Conservation (phyloP, 2,113 vertebrate species). For the Bos javanicus region DNA sequence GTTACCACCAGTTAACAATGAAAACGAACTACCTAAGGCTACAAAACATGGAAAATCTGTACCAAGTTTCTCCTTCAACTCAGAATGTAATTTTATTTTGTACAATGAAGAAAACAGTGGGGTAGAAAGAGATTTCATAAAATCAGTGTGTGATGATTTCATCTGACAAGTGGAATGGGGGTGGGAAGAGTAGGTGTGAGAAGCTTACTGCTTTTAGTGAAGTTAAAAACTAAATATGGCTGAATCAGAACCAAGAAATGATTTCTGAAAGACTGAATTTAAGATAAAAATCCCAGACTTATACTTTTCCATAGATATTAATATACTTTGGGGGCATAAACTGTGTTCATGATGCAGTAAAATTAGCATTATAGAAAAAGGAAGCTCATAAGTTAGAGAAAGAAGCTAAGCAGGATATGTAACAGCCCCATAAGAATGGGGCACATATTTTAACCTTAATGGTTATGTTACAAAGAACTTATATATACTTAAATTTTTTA, state of each 20-base stretch:
- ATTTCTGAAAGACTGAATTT: slow-evolving; percentile 20
- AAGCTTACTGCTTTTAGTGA: slow-evolving; percentile 23
- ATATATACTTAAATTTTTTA: neutral
- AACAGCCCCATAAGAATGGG: neutral
- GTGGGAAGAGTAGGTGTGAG: slow-evolving; percentile 32
- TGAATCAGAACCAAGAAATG: slow-evolving; percentile 12
- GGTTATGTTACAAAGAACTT: neutral
- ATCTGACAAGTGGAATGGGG: slow-evolving; percentile 32
- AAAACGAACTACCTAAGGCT: neutral
- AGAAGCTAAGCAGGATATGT: neutral
- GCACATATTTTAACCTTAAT: neutral
- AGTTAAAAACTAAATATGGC: slow-evolving; percentile 38
- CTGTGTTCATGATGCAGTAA: neutral
- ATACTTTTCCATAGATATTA: neutral
- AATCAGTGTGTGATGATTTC: slow-evolving; percentile 20
- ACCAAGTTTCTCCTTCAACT: neutral
- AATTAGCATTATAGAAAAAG: neutral
- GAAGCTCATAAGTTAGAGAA: neutral
- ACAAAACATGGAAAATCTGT: neutral
- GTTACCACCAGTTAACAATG: neutral
- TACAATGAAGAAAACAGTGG: slow-evolving; percentile 8
- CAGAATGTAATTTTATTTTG: slow-evolving; percentile 4
- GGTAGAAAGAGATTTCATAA: neutral
- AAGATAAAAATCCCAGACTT: neutral
- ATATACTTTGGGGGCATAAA: neutral